Evolutionary conservation across 2,797 vertebrate genomes (phyloP).

Genomic region (Zenarchopterus dispar): DNA sequence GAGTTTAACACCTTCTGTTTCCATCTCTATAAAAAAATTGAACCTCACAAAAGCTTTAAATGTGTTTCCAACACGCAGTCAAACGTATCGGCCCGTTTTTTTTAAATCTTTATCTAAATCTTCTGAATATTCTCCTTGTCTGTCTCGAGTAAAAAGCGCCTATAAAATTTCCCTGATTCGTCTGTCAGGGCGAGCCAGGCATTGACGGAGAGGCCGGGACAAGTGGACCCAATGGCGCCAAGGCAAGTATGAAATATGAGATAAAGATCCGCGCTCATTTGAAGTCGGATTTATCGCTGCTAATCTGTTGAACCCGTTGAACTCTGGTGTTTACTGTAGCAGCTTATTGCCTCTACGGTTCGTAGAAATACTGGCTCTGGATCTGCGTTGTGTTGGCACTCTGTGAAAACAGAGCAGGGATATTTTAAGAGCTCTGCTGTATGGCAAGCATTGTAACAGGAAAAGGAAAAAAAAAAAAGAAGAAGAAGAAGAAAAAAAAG

Average conservation of each 20-base stretch:
- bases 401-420: constrained; percentile 44
- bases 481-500: not conserved
- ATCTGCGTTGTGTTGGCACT: constrained; percentile 38
- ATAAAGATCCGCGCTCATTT: not conserved
- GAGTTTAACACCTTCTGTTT: constrained; percentile 34
- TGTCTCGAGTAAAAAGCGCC: too few relatives aligned
- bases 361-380: constrained; percentile 34
- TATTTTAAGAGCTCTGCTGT: constrained; percentile 56
- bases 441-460: constrained; percentile 42
- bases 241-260: constrained; percentile 80
- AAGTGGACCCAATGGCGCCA: constrained; percentile 86
- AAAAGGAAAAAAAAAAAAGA: not conserved
- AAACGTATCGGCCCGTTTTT: not conserved
- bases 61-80: too few relatives aligned
- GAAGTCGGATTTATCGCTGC: not conserved
- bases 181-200: constrained; percentile 87
- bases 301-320: constrained; percentile 23
- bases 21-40: not conserved
- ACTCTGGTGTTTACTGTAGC: constrained; percentile 24
- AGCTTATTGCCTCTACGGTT: constrained; percentile 37
- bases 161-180: constrained; percentile 16
- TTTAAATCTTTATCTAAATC: too few relatives aligned
- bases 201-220: constrained; percentile 88
- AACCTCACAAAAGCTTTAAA: not conserved
- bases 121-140: too few relatives aligned